Evolutionary conservation across 2,113 vertebrate genomes (phyloP).

Genomic region (Lophius piscatorius): DNA sequence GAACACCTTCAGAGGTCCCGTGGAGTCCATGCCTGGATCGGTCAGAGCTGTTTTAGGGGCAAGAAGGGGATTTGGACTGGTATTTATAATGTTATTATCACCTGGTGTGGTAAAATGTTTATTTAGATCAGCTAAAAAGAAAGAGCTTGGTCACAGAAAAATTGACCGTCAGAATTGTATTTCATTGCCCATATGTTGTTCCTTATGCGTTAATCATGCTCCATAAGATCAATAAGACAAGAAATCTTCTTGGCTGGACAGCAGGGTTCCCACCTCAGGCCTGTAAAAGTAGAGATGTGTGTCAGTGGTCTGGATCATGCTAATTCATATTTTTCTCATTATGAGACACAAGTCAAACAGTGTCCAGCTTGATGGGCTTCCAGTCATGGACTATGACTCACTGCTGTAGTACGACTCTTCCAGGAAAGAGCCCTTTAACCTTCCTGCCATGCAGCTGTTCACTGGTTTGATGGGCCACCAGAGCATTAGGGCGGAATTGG

Average conservation of each 20-base stretch:
- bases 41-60: too few species aligned
- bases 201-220: too few species aligned
- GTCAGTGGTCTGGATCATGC: too few species aligned
- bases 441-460: conserved; percentile 19
- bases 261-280: neutral
- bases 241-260: neutral
- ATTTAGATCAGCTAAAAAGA: too few species aligned
- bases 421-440: neutral
- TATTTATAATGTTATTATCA: too few species aligned
- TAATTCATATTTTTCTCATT: conserved; percentile 7
- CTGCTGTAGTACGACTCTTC: neutral
- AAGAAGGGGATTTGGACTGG: too few species aligned
- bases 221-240: neutral
- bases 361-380: conserved; percentile 4
- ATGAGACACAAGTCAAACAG: conserved; percentile 12
- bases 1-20: too few species aligned
- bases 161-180: too few species aligned
- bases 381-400: conserved; percentile 4
- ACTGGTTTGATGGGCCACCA: conserved; percentile 2
- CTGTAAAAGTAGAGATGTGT: neutral
- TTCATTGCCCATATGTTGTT: too few species aligned
- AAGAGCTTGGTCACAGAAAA: too few species aligned
- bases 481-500: neutral
- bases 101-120: too few species aligned
- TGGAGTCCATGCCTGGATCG: too few species aligned